Evolutionary conservation across 2,888 invertebrate genomes (phyloP).

Genomic region (Choristoneura rosaceana): DNA sequence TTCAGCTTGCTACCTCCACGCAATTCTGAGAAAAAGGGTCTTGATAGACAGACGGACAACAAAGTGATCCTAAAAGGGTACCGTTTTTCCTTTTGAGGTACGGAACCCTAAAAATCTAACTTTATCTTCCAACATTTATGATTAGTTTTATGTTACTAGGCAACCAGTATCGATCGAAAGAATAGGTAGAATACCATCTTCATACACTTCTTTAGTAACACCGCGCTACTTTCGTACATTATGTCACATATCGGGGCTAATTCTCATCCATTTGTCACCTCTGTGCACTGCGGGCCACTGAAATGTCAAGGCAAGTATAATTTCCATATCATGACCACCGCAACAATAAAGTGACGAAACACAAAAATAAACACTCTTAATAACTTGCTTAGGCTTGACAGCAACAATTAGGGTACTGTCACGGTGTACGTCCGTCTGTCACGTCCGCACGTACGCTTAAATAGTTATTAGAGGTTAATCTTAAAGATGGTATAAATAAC

Average conservation of each 20-base stretch:
- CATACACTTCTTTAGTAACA: slow-evolving; percentile 25
- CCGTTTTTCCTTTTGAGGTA: too few species aligned
- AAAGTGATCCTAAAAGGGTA: too few species aligned
- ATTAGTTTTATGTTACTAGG: not conserved
- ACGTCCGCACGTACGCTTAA: slow-evolving; percentile 61
- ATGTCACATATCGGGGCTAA: slow-evolving; percentile 51
- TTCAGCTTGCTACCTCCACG: too few species aligned
- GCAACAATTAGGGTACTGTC: slow-evolving; percentile 76
- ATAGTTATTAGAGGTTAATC: slow-evolving; percentile 65
- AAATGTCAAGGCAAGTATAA: slow-evolving; percentile 64
- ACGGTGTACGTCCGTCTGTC: slow-evolving; percentile 69
- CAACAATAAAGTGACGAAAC: slow-evolving; percentile 49
- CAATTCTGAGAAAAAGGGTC: too few species aligned
- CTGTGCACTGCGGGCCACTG: slow-evolving; percentile 53
- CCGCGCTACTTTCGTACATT: slow-evolving; percentile 49
- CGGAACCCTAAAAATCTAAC: too few species aligned
- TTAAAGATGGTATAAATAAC: slow-evolving; percentile 73
- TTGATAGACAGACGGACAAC: too few species aligned
- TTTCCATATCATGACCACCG: slow-evolving; percentile 53
- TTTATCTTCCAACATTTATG: too few species aligned
- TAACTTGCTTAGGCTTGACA: slow-evolving; percentile 69
- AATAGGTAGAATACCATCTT: slow-evolving; percentile 14
- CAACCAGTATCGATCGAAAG: not conserved
- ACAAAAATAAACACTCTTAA: slow-evolving; percentile 67
- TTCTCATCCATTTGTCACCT: slow-evolving; percentile 50